Evolutionary conservation across 2,888 invertebrate species (phyloP), one percentile per base, ranked within the genome.

Genomic region (Drosophila flavopinicola): DNA sequence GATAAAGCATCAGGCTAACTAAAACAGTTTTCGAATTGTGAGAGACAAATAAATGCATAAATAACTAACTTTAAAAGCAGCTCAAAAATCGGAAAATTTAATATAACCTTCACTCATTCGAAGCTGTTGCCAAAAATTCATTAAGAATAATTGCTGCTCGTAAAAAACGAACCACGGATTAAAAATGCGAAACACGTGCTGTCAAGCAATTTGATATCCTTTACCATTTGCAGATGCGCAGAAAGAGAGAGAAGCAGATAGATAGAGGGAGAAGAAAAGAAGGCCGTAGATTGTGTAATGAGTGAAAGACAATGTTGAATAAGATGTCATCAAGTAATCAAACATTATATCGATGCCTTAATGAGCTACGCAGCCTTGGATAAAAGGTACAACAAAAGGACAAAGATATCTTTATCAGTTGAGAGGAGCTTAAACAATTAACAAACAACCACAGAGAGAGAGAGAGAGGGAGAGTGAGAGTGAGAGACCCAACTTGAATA

Each of bases 331-430:
- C 71, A 68, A 57, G 68, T 52, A 68, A 68, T 68, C 72, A 56
- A 53, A 59, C 64, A 59, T 68, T 54, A 68, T 72, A 72, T 72
- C 56, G 59, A 56, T 9, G 64, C 54, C 68, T 38, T 72, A 72
- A 72, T 72, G 72, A 72, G 68, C 54, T 51, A 9, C 30, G 56
- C 44, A 30, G 25, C 33, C 35, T 25, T 20, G 29, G 25, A 35
- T 49, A 44, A 54, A 47, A 25, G 63, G 38, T 38, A 45, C 33
- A 51, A 47, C 13, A 47, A 29, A 47, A 45, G 41, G 49, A 58
- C 47, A 68, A 64, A 65, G 67, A 79, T 78, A 75, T 78, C 79
- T 65, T 66, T 79, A 82, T 83, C 80, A 70, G 56, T 57, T 52
- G 25, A 60, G 25, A 60, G 68, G 64, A 57, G 51, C 73, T 63